phyloP scores from a whole-genome alignment of 2,888 invertebrate species.

The Cephus spinipes region DNA sequence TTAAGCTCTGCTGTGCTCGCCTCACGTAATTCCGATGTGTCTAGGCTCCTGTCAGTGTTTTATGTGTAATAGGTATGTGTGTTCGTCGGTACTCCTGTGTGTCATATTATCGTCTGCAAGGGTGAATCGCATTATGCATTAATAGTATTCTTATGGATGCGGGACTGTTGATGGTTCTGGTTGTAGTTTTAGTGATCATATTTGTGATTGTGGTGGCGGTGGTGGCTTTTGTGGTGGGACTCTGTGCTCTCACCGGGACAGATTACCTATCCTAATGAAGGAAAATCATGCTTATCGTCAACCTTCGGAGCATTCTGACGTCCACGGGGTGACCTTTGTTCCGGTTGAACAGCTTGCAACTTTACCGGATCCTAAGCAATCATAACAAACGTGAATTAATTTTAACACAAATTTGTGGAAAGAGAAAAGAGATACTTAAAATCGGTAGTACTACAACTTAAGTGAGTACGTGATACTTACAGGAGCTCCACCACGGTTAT shows the following conservation, averaged over 20 bases:
- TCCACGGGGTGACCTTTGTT: conserved; percentile 63
- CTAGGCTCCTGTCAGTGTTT: background rate
- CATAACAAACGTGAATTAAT: background rate
- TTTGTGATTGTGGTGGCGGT: conserved; percentile 48
- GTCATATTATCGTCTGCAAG: conserved; percentile 43
- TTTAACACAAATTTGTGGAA: background rate
- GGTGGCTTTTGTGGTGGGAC: conserved; percentile 46
- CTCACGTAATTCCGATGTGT: background rate
- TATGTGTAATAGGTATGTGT: background rate
- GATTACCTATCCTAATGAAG: conserved; percentile 82
- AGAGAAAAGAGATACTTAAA: background rate
- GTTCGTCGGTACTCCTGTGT: conserved; percentile 23
- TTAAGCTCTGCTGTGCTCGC: conserved; percentile 25
- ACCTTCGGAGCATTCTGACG: conserved; percentile 82
- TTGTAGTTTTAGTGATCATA: conserved; percentile 28
- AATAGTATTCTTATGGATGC: conserved; percentile 58
- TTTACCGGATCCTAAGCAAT: background rate
- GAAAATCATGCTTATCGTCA: conserved; percentile 96
- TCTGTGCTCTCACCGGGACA: conserved; percentile 33
- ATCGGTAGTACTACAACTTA: background rate
- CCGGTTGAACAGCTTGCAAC: conserved; percentile 31
- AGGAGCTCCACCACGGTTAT: conserved; percentile 59
- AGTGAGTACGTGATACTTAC: conserved; percentile 40
- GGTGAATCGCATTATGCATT: conserved; percentile 55
- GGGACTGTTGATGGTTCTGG: conserved; percentile 56